Base-by-base conservation (phyloP, 64 coral and sea anemone species). In the Pocillopora damicornis region DNA sequence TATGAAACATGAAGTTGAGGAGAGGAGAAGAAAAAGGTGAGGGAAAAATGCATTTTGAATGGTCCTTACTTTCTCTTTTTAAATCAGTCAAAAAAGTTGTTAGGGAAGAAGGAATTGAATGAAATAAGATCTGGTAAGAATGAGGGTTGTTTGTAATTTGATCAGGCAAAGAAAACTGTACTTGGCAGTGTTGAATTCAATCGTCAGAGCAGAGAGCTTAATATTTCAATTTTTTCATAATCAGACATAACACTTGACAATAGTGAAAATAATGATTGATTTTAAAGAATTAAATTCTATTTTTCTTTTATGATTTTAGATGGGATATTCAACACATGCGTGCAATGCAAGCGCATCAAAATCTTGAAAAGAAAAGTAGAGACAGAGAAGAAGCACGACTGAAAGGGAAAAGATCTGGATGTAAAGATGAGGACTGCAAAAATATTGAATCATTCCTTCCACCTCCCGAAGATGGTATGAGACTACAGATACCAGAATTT, bases 321-420 rank as follows among this genome's bases (percentile, higher is more conserved):
- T 99, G 97, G 97, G 97, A 99, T 82, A 86, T 99, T 34, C 97
- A 99, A 74, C 87, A 91, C 61, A 95, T 94, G 68, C 88, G 97
- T 75, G 97, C 90, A 22, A 79, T 86, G 36, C 93, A 92, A 74
- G 90, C 87, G 11, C 97, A 94, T 88, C 87, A 95, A 95, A 83
- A 62, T 67, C 82, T 99, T 18, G 93, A 99, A 89, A 92, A 95
- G 88, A 99, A 88, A 86, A 75, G 89, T 61, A 83, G 78, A 72
- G 81, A 95, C 37, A 74, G 97, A 75, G 97, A 99, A 88, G 97
- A 99, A 79, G 93, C 97, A 36, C 83, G 97, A 66, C 58, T 99
- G 74, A 99, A 92, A 79, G 97, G 97, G 7, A 90, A 94, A 72
- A 99, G 90, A 74, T 76, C 67, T 25, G 67, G 76, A 61, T 79